These are phyloP conservation scores for Ptychoptera contaminata DNA, from an alignment of 2,888 invertebrate genomes.

Conservation along the genomic window DNA sequence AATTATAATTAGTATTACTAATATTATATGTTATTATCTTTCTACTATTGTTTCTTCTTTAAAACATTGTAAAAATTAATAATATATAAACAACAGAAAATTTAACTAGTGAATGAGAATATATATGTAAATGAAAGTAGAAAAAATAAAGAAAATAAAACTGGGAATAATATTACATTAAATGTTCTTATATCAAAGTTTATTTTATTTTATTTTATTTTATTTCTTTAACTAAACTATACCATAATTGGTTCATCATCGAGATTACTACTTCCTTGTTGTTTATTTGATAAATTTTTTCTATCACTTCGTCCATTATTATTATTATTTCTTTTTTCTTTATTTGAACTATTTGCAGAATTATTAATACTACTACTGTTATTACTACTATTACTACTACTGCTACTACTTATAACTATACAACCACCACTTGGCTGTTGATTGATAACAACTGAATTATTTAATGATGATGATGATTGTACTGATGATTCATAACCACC, in stretches of 20 bases:
- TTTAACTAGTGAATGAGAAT: too few species aligned
- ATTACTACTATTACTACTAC: constrained; percentile 11
- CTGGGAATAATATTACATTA: too few species aligned
- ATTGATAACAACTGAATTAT: constrained; percentile 2
- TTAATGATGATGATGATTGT: constrained; percentile 6
- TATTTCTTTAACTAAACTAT: constrained; percentile 1
- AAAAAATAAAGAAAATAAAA: too few species aligned
- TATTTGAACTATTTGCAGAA: constrained; percentile 10
- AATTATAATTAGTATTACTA: too few species aligned
- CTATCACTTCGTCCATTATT: constrained; percentile 11
- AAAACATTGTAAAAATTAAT: too few species aligned
- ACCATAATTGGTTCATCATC: constrained; percentile 21
- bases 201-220: too few species aligned
- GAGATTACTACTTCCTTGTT: constrained; percentile 16
- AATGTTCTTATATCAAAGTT: too few species aligned
- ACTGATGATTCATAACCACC: constrained; percentile 13
- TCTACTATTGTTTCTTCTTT: too few species aligned
- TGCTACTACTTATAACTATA: constrained; percentile 3
- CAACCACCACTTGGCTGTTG: background rate
- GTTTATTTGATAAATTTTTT: constrained; percentile 6
- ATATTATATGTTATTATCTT: too few species aligned
- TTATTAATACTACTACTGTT: constrained; percentile 13
- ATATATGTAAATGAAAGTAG: too few species aligned
- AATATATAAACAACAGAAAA: too few species aligned
- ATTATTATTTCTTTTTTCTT: constrained; percentile 9